phyloP scores from a whole-genome alignment of 2,797 vertebrate species.

The Apodemus agrarius region DNA sequence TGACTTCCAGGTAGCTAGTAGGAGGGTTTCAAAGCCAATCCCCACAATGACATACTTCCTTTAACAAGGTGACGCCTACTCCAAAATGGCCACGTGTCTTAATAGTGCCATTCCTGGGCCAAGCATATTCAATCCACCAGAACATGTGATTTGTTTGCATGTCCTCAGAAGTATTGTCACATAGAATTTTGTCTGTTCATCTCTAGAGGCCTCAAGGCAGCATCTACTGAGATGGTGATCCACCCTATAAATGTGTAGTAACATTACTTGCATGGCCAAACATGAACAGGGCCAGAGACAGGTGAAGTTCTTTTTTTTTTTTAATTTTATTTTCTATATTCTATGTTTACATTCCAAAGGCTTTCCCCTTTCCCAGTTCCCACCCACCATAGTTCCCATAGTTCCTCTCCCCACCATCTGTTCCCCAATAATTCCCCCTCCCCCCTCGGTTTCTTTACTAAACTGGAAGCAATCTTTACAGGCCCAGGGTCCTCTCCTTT shows the following conservation, averaged over 20 bases:
- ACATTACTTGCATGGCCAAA: background rate
- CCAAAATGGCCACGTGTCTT: background rate
- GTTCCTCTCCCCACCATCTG: too few species aligned
- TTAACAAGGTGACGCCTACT: background rate
- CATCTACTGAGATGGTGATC: background rate
- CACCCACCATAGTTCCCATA: too few species aligned
- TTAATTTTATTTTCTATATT: too few species aligned
- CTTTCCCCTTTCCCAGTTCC: too few species aligned
- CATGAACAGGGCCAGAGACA: accelerated
- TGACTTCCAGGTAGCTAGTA: background rate
- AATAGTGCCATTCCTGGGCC: background rate
- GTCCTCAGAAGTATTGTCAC: background rate
- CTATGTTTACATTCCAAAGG: too few species aligned
- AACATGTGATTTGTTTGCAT: background rate
- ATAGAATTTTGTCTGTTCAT: background rate
- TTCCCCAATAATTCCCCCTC: too few species aligned
- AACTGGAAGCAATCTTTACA: too few species aligned
- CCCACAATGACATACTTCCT: background rate
- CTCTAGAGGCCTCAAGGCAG: background rate
- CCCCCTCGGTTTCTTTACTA: too few species aligned
- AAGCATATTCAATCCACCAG: background rate
- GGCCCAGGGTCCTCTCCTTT: too few species aligned
- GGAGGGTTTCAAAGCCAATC: background rate
- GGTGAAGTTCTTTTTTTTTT: background rate
- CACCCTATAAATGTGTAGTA: background rate